Evolutionary conservation across 2,888 invertebrate species (phyloP), one percentile per base, ranked within the genome.

Genomic region (Meandrusa payeni): DNA sequence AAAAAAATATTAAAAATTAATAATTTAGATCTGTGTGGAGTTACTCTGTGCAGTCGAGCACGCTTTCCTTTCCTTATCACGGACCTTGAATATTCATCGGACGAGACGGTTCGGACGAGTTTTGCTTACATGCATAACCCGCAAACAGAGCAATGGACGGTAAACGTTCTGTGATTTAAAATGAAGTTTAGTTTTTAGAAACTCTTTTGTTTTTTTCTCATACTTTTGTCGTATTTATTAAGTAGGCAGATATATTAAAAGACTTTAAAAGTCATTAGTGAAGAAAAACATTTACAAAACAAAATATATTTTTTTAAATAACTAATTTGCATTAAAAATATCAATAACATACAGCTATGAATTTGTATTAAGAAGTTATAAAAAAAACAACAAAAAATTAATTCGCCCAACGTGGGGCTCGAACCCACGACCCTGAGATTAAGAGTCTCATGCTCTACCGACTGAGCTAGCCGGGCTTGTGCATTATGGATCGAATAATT

Each of bases 381-480:
- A 3, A 15, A 15, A 15, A 4, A 15, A 15, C 15, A 4, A 15
- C 15, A 56, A 51, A 46, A 19, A 0, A 3, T 5, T 0, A 7
- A 11, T 24, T 29, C 54, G 89, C 89, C 89, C 89, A 89, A 89
- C 89, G 89, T 89, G 89, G 89, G 89, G 89, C 89, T 89, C 89
- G 89, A 89, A 89, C 89, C 89, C 89, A 89, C 89, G 89, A 89
- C 89, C 89, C 89, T 89, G 89, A 89, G 89, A 89, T 89, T 89
- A 90, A 90, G 89, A 90, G 89, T 89, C 89, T 89, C 89, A 88
- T 88, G 88, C 88, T 88, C 88, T 88, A 86, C 86, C 83, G 86
- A 86, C 86, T 86, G 85, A 87, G 87, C 86, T 87, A 87, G 87
- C 87, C 86, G 83, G 86, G 87, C 86, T 69, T 23, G 4, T 15